These are phyloP conservation scores for Todiramphus chloris DNA, from an alignment of 2,113 vertebrate species.

Conservation along the genomic window DNA sequence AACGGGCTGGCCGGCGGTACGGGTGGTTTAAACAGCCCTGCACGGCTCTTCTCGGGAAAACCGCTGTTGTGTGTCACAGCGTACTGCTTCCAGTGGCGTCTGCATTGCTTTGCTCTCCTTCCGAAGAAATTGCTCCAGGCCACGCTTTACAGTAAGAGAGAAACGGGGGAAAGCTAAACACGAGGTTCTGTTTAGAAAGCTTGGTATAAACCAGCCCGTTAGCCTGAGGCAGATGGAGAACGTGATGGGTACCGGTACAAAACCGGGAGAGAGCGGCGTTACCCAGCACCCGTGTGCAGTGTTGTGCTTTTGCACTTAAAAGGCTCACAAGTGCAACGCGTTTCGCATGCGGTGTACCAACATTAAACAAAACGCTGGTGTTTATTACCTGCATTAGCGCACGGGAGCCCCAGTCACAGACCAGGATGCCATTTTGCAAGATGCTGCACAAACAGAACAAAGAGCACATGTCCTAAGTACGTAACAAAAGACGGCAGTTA, in stretches of 20 bases:
- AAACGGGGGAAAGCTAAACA: neutral
- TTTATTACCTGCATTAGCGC: neutral
- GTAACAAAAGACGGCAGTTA: neutral
- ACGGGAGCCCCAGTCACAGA: neutral
- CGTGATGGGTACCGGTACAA: accelerated
- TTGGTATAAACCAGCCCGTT: neutral
- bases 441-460: conserved; percentile 39
- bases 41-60: accelerated
- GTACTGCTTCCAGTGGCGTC: accelerated
- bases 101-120: neutral
- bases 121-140: neutral
- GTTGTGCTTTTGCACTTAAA: neutral
- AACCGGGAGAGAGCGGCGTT: neutral
- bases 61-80: neutral
- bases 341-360: accelerated
- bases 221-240: neutral
- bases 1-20: accelerated
- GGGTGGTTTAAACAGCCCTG: accelerated
- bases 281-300: accelerated
- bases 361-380: neutral
- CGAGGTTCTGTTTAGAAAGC: neutral
- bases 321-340: neutral
- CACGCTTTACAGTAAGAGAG: neutral
- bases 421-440: conserved; percentile 46
- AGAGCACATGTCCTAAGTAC: conserved; percentile 13